A percentile compares a stretch with the other conserved stretches of the same genome.
These are phyloP conservation scores for Hippocampus guttulatus DNA, from an alignment of 2,113 vertebrate genomes.

Conservation along the genomic window DNA sequence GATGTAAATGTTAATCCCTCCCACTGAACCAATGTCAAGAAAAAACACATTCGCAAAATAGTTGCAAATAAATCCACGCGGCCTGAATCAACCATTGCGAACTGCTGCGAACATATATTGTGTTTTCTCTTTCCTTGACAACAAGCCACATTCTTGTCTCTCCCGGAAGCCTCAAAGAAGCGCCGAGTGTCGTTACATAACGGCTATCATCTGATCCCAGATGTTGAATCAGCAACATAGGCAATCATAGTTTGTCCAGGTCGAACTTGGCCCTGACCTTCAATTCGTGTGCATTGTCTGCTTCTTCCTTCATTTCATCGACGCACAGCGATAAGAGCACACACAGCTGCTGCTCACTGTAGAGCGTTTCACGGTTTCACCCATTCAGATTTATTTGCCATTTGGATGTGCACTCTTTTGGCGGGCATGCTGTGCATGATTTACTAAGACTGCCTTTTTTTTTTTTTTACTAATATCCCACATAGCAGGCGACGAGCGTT, in stretches of 20 bases:
- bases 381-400: background rate
- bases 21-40: too few relatives aligned
- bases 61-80: too few relatives aligned
- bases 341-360: conserved; percentile 10
- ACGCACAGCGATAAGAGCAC: conserved; percentile 11
- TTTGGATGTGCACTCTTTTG: background rate
- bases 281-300: conserved; percentile 37
- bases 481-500: background rate
- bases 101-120: background rate
- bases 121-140: background rate
- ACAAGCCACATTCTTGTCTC: background rate
- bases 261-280: conserved; percentile 43
- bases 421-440: background rate
- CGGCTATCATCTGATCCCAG: conserved; percentile 35
- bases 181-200: conserved; percentile 33
- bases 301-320: conserved; percentile 21
- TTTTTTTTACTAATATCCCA: background rate
- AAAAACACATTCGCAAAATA: too few relatives aligned
- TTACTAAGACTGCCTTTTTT: background rate
- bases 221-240: conserved; percentile 35
- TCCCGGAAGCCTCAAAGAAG: background rate
- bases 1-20: too few relatives aligned
- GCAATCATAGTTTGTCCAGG: conserved; percentile 1
- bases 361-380: background rate
- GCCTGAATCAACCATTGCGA: background rate